Percentiles rank a stretch among this genome's conserved stretches.
phyloP scores from a whole-genome alignment of 2,888 invertebrate species.

The Pollenia griseotomentosa region DNA sequence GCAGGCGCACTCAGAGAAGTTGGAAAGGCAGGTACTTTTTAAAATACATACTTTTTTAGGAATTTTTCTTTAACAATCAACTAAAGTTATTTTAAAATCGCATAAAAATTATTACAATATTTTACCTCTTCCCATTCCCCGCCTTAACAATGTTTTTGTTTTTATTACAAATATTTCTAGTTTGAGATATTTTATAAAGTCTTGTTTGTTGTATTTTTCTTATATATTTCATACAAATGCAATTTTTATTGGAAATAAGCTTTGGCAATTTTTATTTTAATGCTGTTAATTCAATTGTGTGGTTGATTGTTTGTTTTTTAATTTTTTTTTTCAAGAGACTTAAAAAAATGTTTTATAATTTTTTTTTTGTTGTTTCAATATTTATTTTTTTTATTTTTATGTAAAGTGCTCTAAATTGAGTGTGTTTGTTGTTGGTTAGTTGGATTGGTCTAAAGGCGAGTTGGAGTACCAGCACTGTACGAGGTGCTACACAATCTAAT shows the following conservation, averaged over 20 bases:
- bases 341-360: constrained; percentile 17
- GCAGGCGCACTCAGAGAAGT: too few relatives aligned
- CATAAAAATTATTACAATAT: background rate
- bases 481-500: constrained; percentile 38
- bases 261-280: constrained; percentile 8
- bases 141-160: constrained; percentile 5
- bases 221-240: constrained; percentile 7
- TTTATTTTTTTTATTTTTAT: constrained; percentile 35
- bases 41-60: background rate
- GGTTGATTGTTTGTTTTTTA: constrained; percentile 21
- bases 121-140: background rate
- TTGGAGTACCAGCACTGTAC: background rate
- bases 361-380: constrained; percentile 18
- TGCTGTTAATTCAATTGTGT: constrained; percentile 43
- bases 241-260: constrained; percentile 30
- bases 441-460: background rate
- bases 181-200: constrained; percentile 1
- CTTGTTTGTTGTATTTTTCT: constrained; percentile 17
- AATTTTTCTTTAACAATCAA: background rate
- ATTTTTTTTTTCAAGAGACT: background rate
- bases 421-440: constrained; percentile 44
- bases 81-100: constrained; percentile 12
- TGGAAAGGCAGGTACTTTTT: background rate
- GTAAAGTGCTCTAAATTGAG: constrained; percentile 64
- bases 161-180: constrained; percentile 19